Evolutionary conservation across 2,888 invertebrate species (phyloP).

Genomic region (Drosophila recens): DNA sequence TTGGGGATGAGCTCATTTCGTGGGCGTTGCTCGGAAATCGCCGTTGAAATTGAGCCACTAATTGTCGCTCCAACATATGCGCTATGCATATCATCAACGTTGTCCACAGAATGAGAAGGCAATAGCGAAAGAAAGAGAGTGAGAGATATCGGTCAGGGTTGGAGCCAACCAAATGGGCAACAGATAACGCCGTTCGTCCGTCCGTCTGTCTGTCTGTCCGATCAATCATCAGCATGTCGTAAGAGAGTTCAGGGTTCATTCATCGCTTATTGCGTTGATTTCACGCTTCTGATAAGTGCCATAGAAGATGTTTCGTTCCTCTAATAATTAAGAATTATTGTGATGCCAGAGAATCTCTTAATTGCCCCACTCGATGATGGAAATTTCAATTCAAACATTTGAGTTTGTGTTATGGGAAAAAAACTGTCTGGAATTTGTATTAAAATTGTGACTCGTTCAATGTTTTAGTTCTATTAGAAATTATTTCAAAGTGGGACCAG

Average conservation of each 20-base stretch:
- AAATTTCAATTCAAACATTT: conserved; percentile 19
- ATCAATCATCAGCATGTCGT: conserved; percentile 23
- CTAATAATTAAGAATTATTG: conserved; percentile 35
- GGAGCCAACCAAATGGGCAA: conserved; percentile 17
- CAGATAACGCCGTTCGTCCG: conserved; percentile 28
- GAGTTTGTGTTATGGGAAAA: neutral
- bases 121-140: neutral
- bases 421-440: conserved; percentile 2
- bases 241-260: conserved; percentile 61
- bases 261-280: conserved; percentile 49
- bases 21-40: conserved; percentile 54
- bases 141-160: conserved; percentile 62
- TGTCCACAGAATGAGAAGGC: neutral
- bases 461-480: conserved; percentile 22
- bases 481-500: conserved; percentile 3
- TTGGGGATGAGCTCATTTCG: conserved; percentile 67
- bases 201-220: neutral
- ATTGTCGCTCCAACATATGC: conserved; percentile 49
- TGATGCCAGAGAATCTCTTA: conserved; percentile 17
- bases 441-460: conserved; percentile 10
- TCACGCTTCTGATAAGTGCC: conserved; percentile 46
- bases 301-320: conserved; percentile 3
- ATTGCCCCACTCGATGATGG: conserved; percentile 23
- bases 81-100: conserved; percentile 42
- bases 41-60: conserved; percentile 51